Base-by-base conservation (phyloP, 2,113 vertebrate species). In the Vidua macroura region DNA sequence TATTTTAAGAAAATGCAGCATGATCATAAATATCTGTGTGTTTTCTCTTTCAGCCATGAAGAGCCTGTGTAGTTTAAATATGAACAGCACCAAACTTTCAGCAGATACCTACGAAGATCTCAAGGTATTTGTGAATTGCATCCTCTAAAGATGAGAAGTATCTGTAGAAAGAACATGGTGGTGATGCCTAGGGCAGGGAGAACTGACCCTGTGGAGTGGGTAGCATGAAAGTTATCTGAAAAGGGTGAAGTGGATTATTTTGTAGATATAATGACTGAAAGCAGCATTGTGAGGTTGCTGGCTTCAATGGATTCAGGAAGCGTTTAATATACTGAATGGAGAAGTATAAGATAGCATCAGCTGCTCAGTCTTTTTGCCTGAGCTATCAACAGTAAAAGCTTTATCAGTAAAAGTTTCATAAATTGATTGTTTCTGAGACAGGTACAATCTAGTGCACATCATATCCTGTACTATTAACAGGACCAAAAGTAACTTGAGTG, bases 61-160 rank as follows among this genome's bases (percentile, higher is more conserved):
- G 97, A 99, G 99, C 95, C 98, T 99, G 95, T 99, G 99, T 97
- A 99, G 99, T 94, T 97, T 99, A 97, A 99, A 99, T 84, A 99
- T 99, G 99, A 99, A 99, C 97, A 99, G 99, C 98, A 99, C 99
- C 97, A 99, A 99, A 97, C 99, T 99, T 93, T 99, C 99, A 16
- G 99, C 99, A 5, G 99, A 99, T 97, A 99, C 99, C n/a, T 99
- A 99, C 0, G 99, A 99, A 96, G 99, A 99, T 98, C 99, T 99
- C 90, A 99, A 99, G 99, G 99, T 99, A 98, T 73, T 79, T 92
- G 58, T 90, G 33, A 96, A 46, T 83, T 96, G 7, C 48, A 30
- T 67, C 51, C 25, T 18, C 68, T 91, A 69, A 63, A 92, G 21
- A 79, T 67, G 33, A 68, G 55, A 52, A 72, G 43, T 33, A 44